These are phyloP conservation scores for Criorhina ranunculi DNA, from an alignment of 2,888 invertebrate species.

Conservation along the genomic window DNA sequence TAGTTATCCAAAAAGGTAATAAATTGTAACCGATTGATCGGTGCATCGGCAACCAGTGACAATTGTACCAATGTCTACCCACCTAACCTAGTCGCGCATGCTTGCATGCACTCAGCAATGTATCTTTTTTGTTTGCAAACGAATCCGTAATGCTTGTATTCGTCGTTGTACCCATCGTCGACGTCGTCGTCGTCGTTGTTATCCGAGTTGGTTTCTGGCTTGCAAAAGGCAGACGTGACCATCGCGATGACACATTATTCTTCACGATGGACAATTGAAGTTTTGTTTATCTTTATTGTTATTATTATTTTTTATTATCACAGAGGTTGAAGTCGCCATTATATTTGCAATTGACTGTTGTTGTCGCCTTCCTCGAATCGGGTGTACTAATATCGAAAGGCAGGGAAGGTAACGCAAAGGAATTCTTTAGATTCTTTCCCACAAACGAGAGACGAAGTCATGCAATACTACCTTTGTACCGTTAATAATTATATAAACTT, in stretches of 20 bases:
- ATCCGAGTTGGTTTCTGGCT: slow-evolving; percentile 42
- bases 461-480: slow-evolving; percentile 24
- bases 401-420: slow-evolving; percentile 12
- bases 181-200: slow-evolving; percentile 17
- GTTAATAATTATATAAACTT: slow-evolving; percentile 39
- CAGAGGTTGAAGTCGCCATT: slow-evolving; percentile 49
- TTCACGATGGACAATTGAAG: slow-evolving; percentile 69
- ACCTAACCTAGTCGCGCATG: slow-evolving; percentile 64
- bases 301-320: slow-evolving; percentile 45
- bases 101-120: slow-evolving; percentile 54
- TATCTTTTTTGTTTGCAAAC: slow-evolving; percentile 16
- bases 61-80: slow-evolving; percentile 62
- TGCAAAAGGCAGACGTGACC: slow-evolving; percentile 68
- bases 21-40: slow-evolving; percentile 73
- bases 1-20: slow-evolving; percentile 72
- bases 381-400: slow-evolving; percentile 48
- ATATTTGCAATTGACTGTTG: slow-evolving; percentile 26
- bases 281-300: slow-evolving; percentile 70
- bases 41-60: slow-evolving; percentile 60
- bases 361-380: slow-evolving; percentile 57
- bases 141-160: slow-evolving; percentile 53
- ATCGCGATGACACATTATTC: slow-evolving; percentile 75
- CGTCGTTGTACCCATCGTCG: slow-evolving; percentile 1
- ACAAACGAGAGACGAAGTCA: slow-evolving; percentile 15
- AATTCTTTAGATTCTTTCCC: slow-evolving; percentile 67